A percentile compares a stretch with the other conserved stretches of the same genome.
phyloP scores from a whole-genome alignment of 2,797 vertebrate species.

The Cercopithecus mitis region DNA sequence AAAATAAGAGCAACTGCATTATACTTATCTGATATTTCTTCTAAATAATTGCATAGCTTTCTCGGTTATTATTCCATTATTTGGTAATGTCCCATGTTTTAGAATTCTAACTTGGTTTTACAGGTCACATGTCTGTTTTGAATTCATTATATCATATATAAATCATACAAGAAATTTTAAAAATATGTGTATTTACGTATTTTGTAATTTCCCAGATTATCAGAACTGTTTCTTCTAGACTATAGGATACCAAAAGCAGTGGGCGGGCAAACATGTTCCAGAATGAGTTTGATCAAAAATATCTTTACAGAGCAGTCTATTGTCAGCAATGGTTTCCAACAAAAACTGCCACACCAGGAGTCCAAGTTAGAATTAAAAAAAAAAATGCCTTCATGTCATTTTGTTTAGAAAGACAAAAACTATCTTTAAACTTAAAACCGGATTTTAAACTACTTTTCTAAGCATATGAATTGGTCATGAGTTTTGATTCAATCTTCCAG shows the following conservation, averaged over 20 bases:
- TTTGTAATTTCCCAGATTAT: background rate
- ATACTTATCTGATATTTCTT: background rate
- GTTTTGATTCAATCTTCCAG: background rate
- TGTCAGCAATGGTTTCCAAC: slow-evolving; percentile 56
- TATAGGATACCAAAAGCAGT: background rate
- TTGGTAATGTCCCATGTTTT: background rate
- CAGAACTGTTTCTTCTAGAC: background rate
- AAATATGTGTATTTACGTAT: background rate
- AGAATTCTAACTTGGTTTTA: slow-evolving; percentile 38
- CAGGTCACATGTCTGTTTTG: background rate
- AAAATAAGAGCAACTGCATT: background rate
- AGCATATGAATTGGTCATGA: slow-evolving; percentile 31
- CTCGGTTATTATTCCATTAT: background rate
- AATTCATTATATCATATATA: background rate
- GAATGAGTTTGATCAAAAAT: slow-evolving; percentile 71
- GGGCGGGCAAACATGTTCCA: slow-evolving; percentile 26
- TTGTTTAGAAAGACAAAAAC: slow-evolving; percentile 60
- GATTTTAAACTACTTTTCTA: slow-evolving; percentile 25
- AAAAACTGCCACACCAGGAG: background rate
- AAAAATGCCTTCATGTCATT: slow-evolving; percentile 46
- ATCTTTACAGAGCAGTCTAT: slow-evolving; percentile 47
- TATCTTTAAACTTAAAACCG: slow-evolving; percentile 53
- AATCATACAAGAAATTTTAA: background rate
- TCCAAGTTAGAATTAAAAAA: background rate
- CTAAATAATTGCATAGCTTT: background rate